Evolutionary conservation across 2,797 vertebrate species (phyloP).

Genomic region (Mallotus villosus): DNA sequence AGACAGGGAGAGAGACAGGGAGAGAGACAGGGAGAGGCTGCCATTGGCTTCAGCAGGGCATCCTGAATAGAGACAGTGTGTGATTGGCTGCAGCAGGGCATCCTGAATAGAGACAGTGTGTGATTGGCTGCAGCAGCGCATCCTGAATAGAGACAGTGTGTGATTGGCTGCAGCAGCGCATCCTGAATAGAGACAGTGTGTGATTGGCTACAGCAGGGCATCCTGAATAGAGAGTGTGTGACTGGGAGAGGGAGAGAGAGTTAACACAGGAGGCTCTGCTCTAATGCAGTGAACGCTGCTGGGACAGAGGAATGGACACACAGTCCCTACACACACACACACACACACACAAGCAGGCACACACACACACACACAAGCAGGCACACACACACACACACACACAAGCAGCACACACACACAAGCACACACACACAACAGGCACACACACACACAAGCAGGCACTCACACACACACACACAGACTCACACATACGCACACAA

Average conservation of each 20-base stretch:
- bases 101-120: conserved; percentile 34
- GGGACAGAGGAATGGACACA: background rate
- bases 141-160: conserved; percentile 34
- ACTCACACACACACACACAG: background rate
- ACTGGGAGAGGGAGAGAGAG: background rate
- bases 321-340: background rate
- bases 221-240: conserved; percentile 27
- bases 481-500: too few relatives aligned
- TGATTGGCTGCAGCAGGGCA: conserved; percentile 24
- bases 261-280: background rate
- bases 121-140: conserved; percentile 24
- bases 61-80: conserved; percentile 38
- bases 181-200: conserved; percentile 34
- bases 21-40: background rate
- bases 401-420: background rate
- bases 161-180: conserved; percentile 24
- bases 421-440: background rate
- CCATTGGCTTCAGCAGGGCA: conserved; percentile 23
- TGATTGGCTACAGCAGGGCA: conserved; percentile 24
- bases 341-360: background rate
- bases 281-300: background rate
- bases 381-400: too few relatives aligned
- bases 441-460: background rate
- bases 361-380: background rate
- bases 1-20: too few relatives aligned